phyloP scores from a whole-genome alignment of 2,797 vertebrate genomes.

The Siniperca undulata region DNA sequence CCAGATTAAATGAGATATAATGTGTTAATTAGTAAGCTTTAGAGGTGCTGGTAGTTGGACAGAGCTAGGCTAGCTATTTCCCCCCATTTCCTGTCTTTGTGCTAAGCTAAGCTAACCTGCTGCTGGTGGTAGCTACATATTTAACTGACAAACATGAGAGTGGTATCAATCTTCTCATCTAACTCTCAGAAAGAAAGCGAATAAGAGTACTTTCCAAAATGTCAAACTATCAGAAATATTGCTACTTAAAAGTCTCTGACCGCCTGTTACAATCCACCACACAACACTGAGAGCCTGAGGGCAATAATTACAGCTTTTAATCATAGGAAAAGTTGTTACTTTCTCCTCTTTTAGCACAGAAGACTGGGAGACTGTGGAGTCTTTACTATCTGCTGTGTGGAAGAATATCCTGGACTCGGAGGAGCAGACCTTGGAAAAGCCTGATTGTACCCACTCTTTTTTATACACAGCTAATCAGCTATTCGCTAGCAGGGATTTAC shows the following conservation, averaged over 20 bases:
- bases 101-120: conserved; percentile 8
- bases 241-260: neutral
- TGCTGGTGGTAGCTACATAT: neutral
- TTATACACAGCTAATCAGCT: conserved; percentile 24
- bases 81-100: neutral
- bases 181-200: neutral
- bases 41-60: neutral
- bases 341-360: neutral
- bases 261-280: neutral
- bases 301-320: neutral
- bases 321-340: neutral
- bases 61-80: neutral
- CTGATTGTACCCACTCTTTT: conserved; percentile 45
- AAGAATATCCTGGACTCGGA: conserved; percentile 11
- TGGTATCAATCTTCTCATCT: neutral
- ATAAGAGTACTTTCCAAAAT: neutral
- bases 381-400: conserved; percentile 18
- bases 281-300: neutral
- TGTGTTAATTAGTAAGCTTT: neutral
- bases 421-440: conserved; percentile 40
- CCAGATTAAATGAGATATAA: neutral
- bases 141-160: too few species aligned
- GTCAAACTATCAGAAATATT: neutral
- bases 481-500: conserved; percentile 41
- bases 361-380: neutral